phyloP scores from a whole-genome alignment of 2,113 vertebrate genomes.

The Equus przewalskii region DNA sequence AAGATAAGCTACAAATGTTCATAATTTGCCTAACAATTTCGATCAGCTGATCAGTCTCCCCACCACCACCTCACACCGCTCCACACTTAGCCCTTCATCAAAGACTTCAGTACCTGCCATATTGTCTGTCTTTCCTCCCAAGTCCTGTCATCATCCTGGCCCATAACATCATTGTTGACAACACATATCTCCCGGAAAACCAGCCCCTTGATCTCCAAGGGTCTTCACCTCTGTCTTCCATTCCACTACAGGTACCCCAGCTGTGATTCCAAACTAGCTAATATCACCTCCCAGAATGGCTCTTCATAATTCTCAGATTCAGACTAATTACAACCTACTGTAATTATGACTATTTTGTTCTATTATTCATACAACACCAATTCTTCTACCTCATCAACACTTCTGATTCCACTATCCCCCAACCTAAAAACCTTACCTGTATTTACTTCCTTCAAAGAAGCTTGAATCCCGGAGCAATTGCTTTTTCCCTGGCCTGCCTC shows the following conservation, averaged over 20 bases:
- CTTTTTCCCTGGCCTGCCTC: not conserved
- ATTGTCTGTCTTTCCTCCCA: not conserved
- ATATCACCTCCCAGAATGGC: not conserved
- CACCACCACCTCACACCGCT: not conserved
- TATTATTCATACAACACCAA: not conserved
- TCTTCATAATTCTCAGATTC: not conserved
- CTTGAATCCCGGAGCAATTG: not conserved
- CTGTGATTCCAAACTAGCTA: not conserved
- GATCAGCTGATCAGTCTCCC: not conserved
- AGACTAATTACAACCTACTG: not conserved
- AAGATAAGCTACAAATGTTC: not conserved
- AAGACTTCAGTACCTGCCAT: not conserved
- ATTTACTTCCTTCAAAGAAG: not conserved
- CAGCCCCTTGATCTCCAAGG: not conserved
- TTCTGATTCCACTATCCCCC: not conserved
- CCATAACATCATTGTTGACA: not conserved
- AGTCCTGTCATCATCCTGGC: too few relatives aligned
- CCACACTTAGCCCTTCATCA: not conserved
- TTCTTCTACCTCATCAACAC: not conserved
- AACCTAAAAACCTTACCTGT: not conserved
- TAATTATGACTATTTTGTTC: not conserved
- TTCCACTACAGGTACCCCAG: not conserved
- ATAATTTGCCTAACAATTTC: not conserved
- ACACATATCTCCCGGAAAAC: not conserved
- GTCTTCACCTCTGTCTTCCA: not conserved